Conservation (phyloP, 2,797 vertebrate species). For the Pelochelys cantorii region DNA sequence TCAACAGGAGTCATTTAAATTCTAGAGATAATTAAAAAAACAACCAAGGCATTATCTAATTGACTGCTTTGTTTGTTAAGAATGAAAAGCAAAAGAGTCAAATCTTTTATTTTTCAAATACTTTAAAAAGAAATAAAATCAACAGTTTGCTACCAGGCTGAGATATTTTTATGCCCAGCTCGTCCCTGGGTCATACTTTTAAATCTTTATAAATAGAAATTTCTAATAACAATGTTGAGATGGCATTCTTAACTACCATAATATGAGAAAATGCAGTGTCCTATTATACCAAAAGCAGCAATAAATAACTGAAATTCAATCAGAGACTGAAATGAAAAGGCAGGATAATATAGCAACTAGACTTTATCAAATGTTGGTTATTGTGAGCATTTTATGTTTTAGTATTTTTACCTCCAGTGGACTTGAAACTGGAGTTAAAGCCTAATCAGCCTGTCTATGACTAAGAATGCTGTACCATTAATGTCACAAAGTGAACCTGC, state of each 20-base stretch:
- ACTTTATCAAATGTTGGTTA: not conserved
- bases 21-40: not conserved
- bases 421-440: not conserved
- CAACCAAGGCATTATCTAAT: not conserved
- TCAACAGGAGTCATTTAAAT: not conserved
- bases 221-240: conserved; percentile 6
- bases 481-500: too few species aligned
- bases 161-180: not conserved
- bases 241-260: not conserved
- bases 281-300: conserved; percentile 4
- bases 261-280: not conserved
- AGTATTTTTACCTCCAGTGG: not conserved
- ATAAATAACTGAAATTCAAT: conserved; percentile 26
- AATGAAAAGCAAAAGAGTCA: not conserved
- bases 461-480: not conserved
- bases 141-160: not conserved
- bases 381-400: not conserved
- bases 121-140: not conserved
- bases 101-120: not conserved
- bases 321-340: conserved; percentile 20
- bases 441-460: not conserved
- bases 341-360: not conserved
- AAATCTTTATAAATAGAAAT: conserved; percentile 34
- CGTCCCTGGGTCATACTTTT: not conserved
- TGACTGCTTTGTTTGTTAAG: not conserved